Conservation (phyloP, 1,140 invertebrate species). For the Popillia japonica region DNA sequence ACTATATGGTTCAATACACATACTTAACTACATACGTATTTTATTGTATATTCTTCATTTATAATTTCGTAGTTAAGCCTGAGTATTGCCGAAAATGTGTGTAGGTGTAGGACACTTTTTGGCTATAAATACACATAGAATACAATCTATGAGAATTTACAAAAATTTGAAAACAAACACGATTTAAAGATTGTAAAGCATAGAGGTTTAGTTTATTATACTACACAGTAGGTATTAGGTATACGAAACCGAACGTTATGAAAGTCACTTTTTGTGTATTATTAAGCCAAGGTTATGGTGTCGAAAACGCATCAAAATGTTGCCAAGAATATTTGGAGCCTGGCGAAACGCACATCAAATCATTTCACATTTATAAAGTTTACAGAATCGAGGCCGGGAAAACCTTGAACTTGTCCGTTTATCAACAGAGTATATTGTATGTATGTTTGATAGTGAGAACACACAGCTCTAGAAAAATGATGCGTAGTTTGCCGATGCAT, state of each 20-base stretch:
- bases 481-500: conserved; percentile 28
- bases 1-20: too few species aligned
- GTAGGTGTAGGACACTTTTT: too few species aligned
- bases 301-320: conserved; percentile 26
- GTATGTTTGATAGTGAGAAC: conserved; percentile 19
- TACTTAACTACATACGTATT: too few species aligned
- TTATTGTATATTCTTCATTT: too few species aligned
- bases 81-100: too few species aligned
- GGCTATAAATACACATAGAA: too few species aligned
- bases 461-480: conserved; percentile 17
- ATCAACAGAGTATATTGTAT: conserved; percentile 20
- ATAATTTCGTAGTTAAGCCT: too few species aligned
- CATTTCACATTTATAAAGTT: conserved; percentile 32
- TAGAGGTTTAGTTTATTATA: too few species aligned
- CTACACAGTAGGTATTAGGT: too few species aligned
- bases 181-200: too few species aligned
- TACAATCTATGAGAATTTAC: too few species aligned
- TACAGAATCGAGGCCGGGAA: conserved; percentile 20
- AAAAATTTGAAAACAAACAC: too few species aligned
- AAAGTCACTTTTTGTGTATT: conserved; percentile 21
- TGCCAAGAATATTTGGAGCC: conserved; percentile 19
- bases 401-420: conserved; percentile 38
- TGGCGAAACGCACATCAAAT: conserved; percentile 23
- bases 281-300: conserved; percentile 31
- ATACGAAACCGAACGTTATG: background rate